phyloP scores from a whole-genome alignment of 2,888 invertebrate genomes.

The Acronicta leporina region DNA sequence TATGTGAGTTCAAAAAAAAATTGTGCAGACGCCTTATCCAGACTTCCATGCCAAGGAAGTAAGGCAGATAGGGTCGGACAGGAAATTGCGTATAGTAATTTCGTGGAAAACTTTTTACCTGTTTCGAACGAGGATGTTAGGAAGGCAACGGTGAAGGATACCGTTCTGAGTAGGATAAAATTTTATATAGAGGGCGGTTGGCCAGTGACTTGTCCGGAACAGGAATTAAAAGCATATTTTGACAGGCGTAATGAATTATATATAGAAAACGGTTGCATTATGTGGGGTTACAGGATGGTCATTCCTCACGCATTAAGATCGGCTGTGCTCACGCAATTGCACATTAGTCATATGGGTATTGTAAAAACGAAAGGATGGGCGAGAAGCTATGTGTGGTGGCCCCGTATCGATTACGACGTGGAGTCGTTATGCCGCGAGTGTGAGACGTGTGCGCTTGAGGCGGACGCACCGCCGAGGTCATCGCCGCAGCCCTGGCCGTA shows the following conservation, averaged over 20 bases:
- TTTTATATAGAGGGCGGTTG: background rate
- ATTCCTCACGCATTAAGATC: background rate
- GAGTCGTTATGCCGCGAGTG: no score
- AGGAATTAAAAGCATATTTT: background rate
- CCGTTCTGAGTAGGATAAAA: background rate
- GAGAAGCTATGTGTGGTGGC: no score
- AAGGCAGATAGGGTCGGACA: background rate
- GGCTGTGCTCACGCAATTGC: background rate
- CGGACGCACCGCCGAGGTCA: no score
- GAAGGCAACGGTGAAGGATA: background rate
- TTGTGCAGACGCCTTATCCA: background rate
- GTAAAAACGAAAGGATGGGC: background rate
- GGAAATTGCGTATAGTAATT: background rate
- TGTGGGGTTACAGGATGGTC: background rate
- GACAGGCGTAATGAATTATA: background rate
- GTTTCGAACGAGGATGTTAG: background rate
- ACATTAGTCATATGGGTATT: background rate
- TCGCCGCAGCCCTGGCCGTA: no score
- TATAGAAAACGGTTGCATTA: background rate
- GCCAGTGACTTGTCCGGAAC: background rate
- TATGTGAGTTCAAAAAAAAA: background rate
- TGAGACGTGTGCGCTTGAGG: no score
- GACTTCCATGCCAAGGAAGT: background rate
- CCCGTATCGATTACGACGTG: no score
- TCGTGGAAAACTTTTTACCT: background rate